phyloP scores from a whole-genome alignment of 2,797 vertebrate species.

The Tiaroga cobitis region DNA sequence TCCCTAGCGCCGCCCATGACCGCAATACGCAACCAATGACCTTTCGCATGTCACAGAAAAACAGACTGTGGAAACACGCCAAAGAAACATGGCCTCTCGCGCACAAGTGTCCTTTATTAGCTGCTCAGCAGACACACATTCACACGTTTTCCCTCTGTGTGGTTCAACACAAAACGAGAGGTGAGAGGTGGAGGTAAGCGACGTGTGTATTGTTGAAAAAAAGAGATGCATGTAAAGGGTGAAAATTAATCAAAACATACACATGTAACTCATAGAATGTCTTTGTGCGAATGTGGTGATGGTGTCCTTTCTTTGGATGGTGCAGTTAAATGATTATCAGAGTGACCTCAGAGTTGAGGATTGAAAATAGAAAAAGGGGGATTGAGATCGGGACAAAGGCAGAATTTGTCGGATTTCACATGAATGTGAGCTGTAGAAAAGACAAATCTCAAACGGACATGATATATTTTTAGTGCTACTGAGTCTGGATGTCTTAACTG shows the following conservation, averaged over 20 bases:
- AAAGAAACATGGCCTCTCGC: not conserved
- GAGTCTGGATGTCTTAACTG: not conserved
- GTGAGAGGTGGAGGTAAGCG: constrained; percentile 3
- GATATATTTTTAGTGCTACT: too few species aligned
- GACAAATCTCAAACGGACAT: constrained; percentile 15
- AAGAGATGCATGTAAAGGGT: not conserved
- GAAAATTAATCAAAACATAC: constrained; percentile 4
- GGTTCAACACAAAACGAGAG: constrained; percentile 1
- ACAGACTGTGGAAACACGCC: not conserved
- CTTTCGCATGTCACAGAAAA: constrained; percentile 11
- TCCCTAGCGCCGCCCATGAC: not conserved
- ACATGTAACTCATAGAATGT: not conserved
- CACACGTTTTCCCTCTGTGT: constrained; percentile 3
- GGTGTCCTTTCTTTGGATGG: constrained; percentile 17
- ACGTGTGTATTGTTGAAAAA: not conserved
- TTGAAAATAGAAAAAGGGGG: constrained; percentile 8
- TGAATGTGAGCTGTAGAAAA: constrained; percentile 1
- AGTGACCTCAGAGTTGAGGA: constrained; percentile 14
- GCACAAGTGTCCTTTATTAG: not conserved
- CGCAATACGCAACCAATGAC: constrained; percentile 1
- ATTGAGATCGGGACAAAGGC: not conserved
- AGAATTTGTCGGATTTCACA: not conserved
- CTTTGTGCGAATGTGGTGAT: not conserved
- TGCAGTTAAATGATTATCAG: constrained; percentile 36
- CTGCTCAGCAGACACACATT: constrained; percentile 18